Evolutionary conservation across 2,113 vertebrate genomes (phyloP), one percentile per base, ranked within the genome.

Genomic region (Pterocles orientalis): DNA sequence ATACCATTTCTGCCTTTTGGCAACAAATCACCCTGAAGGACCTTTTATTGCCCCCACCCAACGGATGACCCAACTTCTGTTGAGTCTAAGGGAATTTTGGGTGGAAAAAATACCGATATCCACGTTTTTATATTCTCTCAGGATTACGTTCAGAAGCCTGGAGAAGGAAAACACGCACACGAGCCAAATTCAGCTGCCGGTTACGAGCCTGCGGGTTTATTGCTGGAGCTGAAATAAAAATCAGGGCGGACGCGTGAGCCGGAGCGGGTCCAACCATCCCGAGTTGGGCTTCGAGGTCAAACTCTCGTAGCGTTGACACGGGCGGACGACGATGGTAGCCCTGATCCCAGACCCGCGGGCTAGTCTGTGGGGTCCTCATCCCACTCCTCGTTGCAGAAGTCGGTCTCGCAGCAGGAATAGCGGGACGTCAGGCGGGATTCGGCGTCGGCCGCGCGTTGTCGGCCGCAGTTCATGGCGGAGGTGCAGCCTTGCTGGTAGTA

Each of bases 401-500:
- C 95, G 0, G 94, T 95, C 68, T 95, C 88, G 2, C 92, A 93
- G 78, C 92, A 94, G 29, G 84, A 91, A 1, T 91, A 93, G 1
- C 39, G 54, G 33, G 88, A 87, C 0, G 26, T 87, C 41, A 96
- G 36, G 51, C 65, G 88, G 36, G 94, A 96, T 4, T 94, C 90
- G 0, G 36, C 26, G 1, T 95, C 92, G 0, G 92, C 17, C 0
- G 94, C 88, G 0, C 94, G 73, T 6, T 51, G 45, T 3, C 88
- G 79, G 41, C 95, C 95, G 4, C 95, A 96, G 65, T 94, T 95
- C 11, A 87, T 10, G 2, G 6, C 3, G 0, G 94, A 94, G 39
- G 95, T 96, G 78, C 94, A 96, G 31, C 91, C 86, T 17, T 95
- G 94, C 17, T 87, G 90, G 82, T 92, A 93, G 1, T 94, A 96